These are phyloP conservation scores for Apis cerana DNA, from an alignment of 1,140 invertebrate genomes.

Conservation along the genomic window DNA sequence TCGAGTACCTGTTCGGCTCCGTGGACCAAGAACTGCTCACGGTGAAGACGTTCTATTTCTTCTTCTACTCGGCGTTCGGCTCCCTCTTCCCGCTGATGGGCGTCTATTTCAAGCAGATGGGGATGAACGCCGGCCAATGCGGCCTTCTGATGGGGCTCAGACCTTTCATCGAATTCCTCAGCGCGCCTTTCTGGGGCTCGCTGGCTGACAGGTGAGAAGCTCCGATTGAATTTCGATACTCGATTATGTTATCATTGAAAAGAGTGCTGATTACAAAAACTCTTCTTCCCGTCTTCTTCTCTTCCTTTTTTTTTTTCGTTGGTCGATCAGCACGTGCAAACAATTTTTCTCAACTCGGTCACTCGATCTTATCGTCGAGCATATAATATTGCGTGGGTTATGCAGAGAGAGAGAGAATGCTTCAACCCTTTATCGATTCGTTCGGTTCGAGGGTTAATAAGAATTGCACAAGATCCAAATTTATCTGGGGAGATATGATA, in stretches of 20 bases:
- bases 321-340: neutral
- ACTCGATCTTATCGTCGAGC: neutral
- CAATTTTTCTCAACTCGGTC: neutral
- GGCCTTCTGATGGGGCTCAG: conserved; percentile 95
- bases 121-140: conserved; percentile 97
- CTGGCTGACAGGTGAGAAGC: conserved; percentile 92
- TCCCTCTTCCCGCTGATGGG: conserved; percentile 98
- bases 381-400: conserved; percentile 16
- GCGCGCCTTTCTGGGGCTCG: conserved; percentile 98
- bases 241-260: no score
- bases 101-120: conserved; percentile 99
- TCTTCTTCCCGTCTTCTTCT: no score
- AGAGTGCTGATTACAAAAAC: no score
- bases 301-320: no score
- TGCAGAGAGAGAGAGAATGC: neutral
- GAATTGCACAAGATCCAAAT: neutral
- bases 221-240: no score
- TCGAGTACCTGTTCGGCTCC: conserved; percentile 91
- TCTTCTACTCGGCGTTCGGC: conserved; percentile 99
- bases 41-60: conserved; percentile 99
- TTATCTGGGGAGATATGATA: neutral
- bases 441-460: no score
- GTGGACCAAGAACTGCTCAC: conserved; percentile 95
- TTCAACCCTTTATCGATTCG: neutral
- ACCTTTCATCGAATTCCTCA: conserved; percentile 98